phyloP scores from a whole-genome alignment of 2,113 vertebrate genomes.

The Apaloderma vittatum region DNA sequence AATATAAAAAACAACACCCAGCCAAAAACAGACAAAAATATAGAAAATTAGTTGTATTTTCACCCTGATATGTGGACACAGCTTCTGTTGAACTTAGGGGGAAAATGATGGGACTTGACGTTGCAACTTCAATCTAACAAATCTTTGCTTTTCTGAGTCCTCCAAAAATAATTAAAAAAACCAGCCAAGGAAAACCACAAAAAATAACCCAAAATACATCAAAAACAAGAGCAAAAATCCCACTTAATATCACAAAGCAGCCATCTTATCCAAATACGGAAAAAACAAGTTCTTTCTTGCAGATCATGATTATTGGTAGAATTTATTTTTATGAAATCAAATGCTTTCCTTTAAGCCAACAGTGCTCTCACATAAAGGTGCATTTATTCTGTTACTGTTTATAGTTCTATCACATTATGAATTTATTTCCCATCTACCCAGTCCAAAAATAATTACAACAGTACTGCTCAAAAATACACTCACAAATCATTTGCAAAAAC shows the following conservation, averaged over 20 bases:
- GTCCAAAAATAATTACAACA: background rate
- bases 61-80: background rate
- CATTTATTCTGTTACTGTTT: background rate
- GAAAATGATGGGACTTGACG: background rate
- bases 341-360: background rate
- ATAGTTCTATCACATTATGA: background rate
- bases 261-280: background rate
- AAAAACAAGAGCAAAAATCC: background rate
- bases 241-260: background rate
- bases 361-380: background rate
- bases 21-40: background rate
- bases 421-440: background rate
- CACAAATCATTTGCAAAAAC: background rate
- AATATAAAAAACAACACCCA: background rate
- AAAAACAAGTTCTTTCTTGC: background rate
- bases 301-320: background rate
- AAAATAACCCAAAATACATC: rapidly evolving
- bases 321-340: background rate
- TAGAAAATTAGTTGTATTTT: background rate
- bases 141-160: background rate
- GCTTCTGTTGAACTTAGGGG: background rate
- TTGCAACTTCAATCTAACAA: background rate
- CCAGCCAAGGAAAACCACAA: background rate
- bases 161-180: background rate
- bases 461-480: background rate